Evolutionary conservation across 2,888 invertebrate genomes (phyloP), one percentile per base, ranked within the genome.

Genomic region (Caradrina kadenii): DNA sequence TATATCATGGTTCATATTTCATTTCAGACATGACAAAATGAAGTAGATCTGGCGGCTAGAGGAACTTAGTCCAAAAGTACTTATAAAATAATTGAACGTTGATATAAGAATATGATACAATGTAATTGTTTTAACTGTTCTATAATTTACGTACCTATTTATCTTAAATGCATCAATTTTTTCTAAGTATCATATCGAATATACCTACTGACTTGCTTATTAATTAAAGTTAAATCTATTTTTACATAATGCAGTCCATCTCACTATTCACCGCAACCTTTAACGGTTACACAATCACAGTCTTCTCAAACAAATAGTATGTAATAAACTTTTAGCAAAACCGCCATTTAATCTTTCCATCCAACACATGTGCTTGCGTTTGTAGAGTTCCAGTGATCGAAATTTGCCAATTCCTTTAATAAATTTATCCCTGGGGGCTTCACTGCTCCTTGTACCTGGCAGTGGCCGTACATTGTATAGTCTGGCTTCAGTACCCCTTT

Each of bases 401-500:
- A 89, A 5, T 86, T 80, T 6, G 79, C 7, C 66, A 95, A 69
- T 10, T 84, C 79, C 4, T 81, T 64, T 74, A 94, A 73, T 21
- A 95, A 45, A 49, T 91, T 77, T 4, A 70, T 80, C 1, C 95
- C 95, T 2, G 95, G 95, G 39, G 88, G 84, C 10, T 87, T 63
- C 0, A 86, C 89, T 5, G 77, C 68, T 0, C 91, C 86, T 8
- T 83, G 66, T 2, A 93, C 79, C 80, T 95, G 94, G 64, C 95
- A 94, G 17, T 91, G 88, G 0, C 91, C 94, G 22, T 86, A 89
- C 19, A 95, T 6, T 0, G 62, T 77, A 53, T 92, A 95, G 65
- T 93, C 85, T 0, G 84, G 76, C 1, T 56, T 75, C 13, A 94
- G 73, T 6, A 93, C 88, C 0, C 82, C 70, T 19, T 88, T 77